These are phyloP conservation scores for Brachionus sp. DNA, from an alignment of 1,140 invertebrate genomes.

Conservation along the genomic window DNA sequence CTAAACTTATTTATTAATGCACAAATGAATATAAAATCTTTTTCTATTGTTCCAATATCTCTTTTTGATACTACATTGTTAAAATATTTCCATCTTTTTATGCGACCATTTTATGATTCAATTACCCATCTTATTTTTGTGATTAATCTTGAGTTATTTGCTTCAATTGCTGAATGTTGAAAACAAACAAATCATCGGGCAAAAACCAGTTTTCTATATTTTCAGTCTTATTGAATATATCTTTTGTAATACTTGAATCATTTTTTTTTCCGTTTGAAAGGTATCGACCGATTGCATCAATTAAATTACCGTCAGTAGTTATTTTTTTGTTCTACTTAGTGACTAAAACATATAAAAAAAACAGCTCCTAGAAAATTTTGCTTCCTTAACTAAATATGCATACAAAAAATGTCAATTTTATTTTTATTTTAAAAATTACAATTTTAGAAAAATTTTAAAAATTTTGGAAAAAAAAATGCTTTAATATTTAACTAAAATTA, in stretches of 20 bases:
- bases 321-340: too few relatives aligned
- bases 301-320: neutral
- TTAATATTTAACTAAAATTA: too few relatives aligned
- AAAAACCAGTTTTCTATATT: neutral
- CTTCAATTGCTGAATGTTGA: neutral
- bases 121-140: too few relatives aligned
- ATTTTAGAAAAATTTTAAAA: too few relatives aligned
- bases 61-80: neutral
- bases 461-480: too few relatives aligned
- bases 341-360: too few relatives aligned
- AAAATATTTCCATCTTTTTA: neutral
- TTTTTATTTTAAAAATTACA: too few relatives aligned
- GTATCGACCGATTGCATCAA: neutral
- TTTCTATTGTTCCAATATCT: neutral
- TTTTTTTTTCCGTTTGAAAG: neutral
- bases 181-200: neutral
- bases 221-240: neutral
- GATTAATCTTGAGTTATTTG: neutral
- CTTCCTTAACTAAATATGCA: too few relatives aligned
- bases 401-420: too few relatives aligned
- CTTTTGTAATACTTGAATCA: neutral
- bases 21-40: neutral
- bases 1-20: too few relatives aligned
- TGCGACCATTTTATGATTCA: neutral
- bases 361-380: too few relatives aligned